Evolutionary conservation across 1,140 invertebrate genomes (phyloP), one percentile per base, ranked within the genome.

Genomic region (Harpegnathos saltator): DNA sequence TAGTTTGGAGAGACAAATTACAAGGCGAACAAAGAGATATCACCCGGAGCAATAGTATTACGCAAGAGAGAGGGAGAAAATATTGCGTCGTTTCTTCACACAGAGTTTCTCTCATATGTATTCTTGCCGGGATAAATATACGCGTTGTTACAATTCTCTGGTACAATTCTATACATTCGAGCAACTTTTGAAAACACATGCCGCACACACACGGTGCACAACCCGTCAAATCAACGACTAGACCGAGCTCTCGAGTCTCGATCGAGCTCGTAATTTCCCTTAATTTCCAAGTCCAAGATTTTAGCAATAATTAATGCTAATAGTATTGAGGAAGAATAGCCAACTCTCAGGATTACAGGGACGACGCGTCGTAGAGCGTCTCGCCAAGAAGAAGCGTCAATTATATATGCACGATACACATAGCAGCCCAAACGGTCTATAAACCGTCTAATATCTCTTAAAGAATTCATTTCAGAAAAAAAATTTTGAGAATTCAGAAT

Each of bases 391-490:
- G 3, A 26, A 78, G 17, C 48, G 50, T 19, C 24, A 26, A 22
- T 69, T 78, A 29, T 59, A 80, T 58, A 22, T 65, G 7, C 22
- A 24, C 1, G n/a, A 65, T 63, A 77, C 56, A 78, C 29, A 33
- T 1, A 5, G 29, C 5, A 5, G 1, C 29, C 29, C 29, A n/a
- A n/a, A n/a, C n/a, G n/a, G n/a, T n/a, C n/a, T n/a, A n/a, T n/a
- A n/a, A n/a, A n/a, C n/a, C n/a, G n/a, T n/a, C n/a, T n/a, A n/a
- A n/a, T 33, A 33, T 33, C 29, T 33, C 29, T 33, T 33, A n/a
- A n/a, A n/a, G n/a, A n/a, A n/a, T n/a, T n/a, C n/a, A n/a, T n/a
- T n/a, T n/a, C n/a, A n/a, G n/a, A n/a, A n/a, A n/a, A n/a, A n/a
- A n/a, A n/a, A n/a, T n/a, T n/a, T n/a, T n/a, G n/a, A n/a, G n/a